A percentile compares a stretch with the other conserved stretches of the same genome.
phyloP scores from a whole-genome alignment of 2,113 vertebrate genomes.

The Centropristis striata region DNA sequence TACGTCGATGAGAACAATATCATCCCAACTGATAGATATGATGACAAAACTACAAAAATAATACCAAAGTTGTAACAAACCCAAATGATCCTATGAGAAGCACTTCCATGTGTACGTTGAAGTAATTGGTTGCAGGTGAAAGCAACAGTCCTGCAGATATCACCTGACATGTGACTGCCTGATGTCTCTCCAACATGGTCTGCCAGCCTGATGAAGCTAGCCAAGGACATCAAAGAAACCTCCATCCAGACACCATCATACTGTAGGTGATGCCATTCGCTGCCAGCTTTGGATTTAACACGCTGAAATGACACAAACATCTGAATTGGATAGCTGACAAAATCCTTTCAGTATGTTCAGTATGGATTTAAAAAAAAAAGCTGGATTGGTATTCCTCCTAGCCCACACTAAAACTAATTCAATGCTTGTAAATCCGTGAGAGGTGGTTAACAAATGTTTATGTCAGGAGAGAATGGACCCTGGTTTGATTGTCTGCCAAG shows the following conservation, averaged over 20 bases:
- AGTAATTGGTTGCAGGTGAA: constrained; percentile 61
- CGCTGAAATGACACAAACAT: constrained; percentile 34
- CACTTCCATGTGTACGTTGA: background rate
- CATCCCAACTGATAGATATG: too few species aligned
- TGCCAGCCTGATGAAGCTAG: constrained; percentile 60
- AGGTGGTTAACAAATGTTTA: constrained; percentile 56
- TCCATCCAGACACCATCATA: constrained; percentile 65
- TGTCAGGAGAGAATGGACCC: constrained; percentile 58
- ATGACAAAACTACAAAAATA: background rate
- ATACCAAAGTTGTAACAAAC: background rate
- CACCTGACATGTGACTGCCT: constrained; percentile 47
- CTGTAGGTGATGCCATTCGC: constrained; percentile 62
- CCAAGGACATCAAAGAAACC: constrained; percentile 45
- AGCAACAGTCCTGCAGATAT: constrained; percentile 66
- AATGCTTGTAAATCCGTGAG: constrained; percentile 58
- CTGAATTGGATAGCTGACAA: constrained; percentile 40
- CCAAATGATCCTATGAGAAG: too few species aligned
- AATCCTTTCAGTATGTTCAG: constrained; percentile 32
- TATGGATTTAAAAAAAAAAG: constrained; percentile 23
- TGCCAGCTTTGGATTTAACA: constrained; percentile 43
- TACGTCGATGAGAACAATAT: background rate
- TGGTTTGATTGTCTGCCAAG: constrained; percentile 58
- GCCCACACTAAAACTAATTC: constrained; percentile 52
- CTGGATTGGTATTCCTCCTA: constrained; percentile 27
- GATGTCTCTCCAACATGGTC: constrained; percentile 38